A percentile compares a stretch with the other conserved stretches of the same genome.
phyloP scores from a whole-genome alignment of 2,113 vertebrate species.

The Ceyx cyanopectus region DNA sequence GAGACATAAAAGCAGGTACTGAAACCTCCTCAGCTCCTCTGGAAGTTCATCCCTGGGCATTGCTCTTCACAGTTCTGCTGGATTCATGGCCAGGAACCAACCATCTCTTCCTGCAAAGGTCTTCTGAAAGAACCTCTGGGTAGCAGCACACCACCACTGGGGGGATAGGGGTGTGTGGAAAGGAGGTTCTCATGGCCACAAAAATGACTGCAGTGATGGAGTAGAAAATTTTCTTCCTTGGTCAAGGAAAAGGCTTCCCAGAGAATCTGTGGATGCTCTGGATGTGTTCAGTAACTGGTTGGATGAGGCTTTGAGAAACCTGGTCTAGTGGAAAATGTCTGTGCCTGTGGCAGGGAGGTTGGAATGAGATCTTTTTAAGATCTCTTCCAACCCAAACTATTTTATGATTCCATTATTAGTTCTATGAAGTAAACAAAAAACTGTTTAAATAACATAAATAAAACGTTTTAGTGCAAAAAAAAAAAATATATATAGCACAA shows the following conservation, averaged over 20 bases:
- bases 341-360: too few species aligned
- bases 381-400: too few species aligned
- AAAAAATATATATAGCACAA: background rate
- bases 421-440: background rate
- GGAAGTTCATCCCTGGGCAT: background rate
- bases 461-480: background rate
- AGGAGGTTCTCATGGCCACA: background rate
- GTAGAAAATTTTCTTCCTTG: background rate
- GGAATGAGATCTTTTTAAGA: too few species aligned
- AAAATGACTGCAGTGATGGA: background rate
- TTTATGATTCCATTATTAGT: too few species aligned
- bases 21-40: background rate
- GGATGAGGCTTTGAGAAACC: too few species aligned
- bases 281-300: too few species aligned
- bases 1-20: accelerated
- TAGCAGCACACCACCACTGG: background rate
- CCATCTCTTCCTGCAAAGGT: background rate
- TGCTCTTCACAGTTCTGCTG: accelerated
- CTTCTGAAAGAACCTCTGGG: background rate
- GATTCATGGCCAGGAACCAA: background rate
- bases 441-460: background rate
- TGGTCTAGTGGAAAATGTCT: too few species aligned
- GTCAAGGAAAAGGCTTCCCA: background rate
- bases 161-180: too few species aligned
- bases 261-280: too few species aligned